Conservation (phyloP, 2,888 invertebrate species). For the Drosophila neotestacea region DNA sequence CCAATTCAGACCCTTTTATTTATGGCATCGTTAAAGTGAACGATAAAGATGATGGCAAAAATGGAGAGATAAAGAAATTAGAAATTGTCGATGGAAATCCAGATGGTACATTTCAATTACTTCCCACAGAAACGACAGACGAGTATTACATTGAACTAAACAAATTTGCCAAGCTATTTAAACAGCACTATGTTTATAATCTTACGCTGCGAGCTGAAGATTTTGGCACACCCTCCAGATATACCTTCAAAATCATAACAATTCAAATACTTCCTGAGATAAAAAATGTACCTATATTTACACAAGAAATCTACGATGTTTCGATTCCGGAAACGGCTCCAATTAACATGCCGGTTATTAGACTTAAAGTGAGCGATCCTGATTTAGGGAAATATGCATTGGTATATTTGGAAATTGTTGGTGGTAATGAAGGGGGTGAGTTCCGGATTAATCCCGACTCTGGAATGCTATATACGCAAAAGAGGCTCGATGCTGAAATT, state of each 20-base stretch:
- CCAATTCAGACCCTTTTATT: conserved; percentile 92
- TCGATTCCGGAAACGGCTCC: conserved; percentile 95
- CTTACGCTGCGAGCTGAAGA: conserved; percentile 94
- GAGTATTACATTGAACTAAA: conserved; percentile 92
- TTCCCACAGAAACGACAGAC: conserved; percentile 87
- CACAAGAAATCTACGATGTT: conserved; percentile 94
- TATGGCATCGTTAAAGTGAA: conserved; percentile 95
- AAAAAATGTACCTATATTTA: conserved; percentile 95
- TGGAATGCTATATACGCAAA: conserved; percentile 94
- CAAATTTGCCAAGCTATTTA: conserved; percentile 85
- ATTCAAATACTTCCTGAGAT: conserved; percentile 93
- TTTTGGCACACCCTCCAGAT: conserved; percentile 91
- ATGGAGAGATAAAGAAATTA: conserved; percentile 92
- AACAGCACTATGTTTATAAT: conserved; percentile 91
- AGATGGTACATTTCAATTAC: conserved; percentile 94
- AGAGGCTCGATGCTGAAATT: conserved; percentile 92
- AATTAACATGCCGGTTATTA: conserved; percentile 93
- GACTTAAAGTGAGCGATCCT: conserved; percentile 94
- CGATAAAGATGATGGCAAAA: conserved; percentile 93
- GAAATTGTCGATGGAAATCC: conserved; percentile 96
- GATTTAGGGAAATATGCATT: conserved; percentile 94
- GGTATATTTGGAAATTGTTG: conserved; percentile 94
- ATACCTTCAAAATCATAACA: conserved; percentile 92
- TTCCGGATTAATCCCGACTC: conserved; percentile 95
- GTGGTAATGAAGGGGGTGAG: conserved; percentile 95